Percentiles rank a stretch among this genome's conserved stretches.
These are phyloP conservation scores for Tachina fera DNA, from an alignment of 2,888 invertebrate species.

Conservation along the genomic window DNA sequence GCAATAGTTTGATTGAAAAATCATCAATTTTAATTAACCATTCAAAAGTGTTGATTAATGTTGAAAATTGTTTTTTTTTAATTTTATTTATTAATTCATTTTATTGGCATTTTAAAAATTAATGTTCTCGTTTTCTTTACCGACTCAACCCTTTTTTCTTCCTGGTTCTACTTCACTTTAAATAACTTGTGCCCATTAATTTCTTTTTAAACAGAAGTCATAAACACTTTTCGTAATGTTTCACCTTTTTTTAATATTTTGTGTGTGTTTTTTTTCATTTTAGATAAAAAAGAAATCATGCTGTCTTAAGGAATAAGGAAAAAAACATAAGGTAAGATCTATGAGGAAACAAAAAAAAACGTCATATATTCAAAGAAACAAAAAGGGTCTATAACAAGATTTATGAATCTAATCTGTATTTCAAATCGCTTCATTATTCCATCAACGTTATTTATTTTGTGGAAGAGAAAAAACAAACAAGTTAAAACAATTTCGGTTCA, in stretches of 20 bases:
- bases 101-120: constrained; percentile 33
- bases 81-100: constrained; percentile 62
- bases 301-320: background rate
- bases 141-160: constrained; percentile 31
- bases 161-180: background rate
- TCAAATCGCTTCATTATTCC: constrained; percentile 69
- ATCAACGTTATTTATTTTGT: constrained; percentile 52
- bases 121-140: background rate
- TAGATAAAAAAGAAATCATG: constrained; percentile 11
- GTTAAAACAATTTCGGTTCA: constrained; percentile 33
- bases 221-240: constrained; percentile 64
- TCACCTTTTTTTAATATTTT: constrained; percentile 53
- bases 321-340: background rate
- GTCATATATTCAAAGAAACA: constrained; percentile 29
- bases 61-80: background rate
- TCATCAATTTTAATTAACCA: constrained; percentile 5
- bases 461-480: background rate
- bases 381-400: constrained; percentile 63
- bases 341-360: background rate
- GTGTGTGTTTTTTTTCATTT: background rate
- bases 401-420: constrained; percentile 68
- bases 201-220: constrained; percentile 67
- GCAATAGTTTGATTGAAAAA: constrained; percentile 19
- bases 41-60: constrained; percentile 52
- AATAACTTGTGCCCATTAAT: constrained; percentile 57